Evolutionary conservation across 1,140 invertebrate species (phyloP), one percentile per base, ranked within the genome.

Genomic region (Drosophila seguyi): DNA sequence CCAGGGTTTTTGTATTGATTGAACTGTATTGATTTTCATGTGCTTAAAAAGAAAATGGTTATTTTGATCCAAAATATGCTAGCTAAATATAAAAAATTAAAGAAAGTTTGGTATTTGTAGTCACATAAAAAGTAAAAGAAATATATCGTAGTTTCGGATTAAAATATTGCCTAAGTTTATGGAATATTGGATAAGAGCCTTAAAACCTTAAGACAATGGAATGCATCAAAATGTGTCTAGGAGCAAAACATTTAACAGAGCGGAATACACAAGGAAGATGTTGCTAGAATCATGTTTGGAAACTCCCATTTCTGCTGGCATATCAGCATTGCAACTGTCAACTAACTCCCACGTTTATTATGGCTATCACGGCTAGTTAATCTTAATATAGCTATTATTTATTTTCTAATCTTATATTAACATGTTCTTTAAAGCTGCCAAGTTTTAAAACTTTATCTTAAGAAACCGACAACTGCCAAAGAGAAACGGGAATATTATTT

Each of bases 1-100:
- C 13, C n/a, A n/a, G n/a, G n/a, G n/a, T n/a, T n/a, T n/a, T n/a
- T n/a, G n/a, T n/a, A n/a, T n/a, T n/a, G n/a, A n/a, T n/a, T 10
- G 29, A 31, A 31, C 20, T 48, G 25, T 31, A 57, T 62, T 45
- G 31, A 47, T 44, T 59, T 47, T 16, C 20, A 72, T 39, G 20
- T 39, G 10, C 18, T 10, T 16, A 34, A 38, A 45, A 45, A 10
- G 5, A 18, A 16, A 27, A 27, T n/a, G n/a, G n/a, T 16, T 16
- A 4, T 5, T 13, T 8, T 31, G 29, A 18, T 31, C 10, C 5
- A 29, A 50, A 13, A 8, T 10, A n/a, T 25, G 14, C 14, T 47
- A 5, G 22, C 4, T 16, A 47, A 10, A 11, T 27, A 0, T n/a
- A n/a, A n/a, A 7, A 10, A 27, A 27, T 10, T n/a, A n/a, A 6